Base-by-base conservation (phyloP, 2,113 vertebrate genomes). In the Phoxinus phoxinus region DNA sequence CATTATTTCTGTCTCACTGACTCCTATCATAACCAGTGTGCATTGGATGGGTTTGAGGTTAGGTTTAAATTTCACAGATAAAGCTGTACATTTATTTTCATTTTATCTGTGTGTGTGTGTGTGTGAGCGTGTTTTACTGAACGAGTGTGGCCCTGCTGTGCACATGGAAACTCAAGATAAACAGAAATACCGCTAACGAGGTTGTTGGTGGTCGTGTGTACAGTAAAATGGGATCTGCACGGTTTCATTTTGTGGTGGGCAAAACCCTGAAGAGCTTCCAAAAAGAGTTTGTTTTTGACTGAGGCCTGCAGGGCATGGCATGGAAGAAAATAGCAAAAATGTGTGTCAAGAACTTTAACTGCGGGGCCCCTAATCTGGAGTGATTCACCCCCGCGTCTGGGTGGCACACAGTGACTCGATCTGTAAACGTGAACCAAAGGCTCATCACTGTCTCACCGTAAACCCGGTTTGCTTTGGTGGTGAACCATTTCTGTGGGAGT, bases 141-240 rank as follows among this genome's bases (percentile, higher is more conserved):
- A 56, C 23, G 61, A 78, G 78, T 5, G 25, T 9, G 35, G 80
- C 84, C 69, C 56, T 37, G 87, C 81, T 67, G 78, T 85, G 81
- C 32, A 37, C 84, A 84, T 89, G 88, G 90, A 89, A 89, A 89
- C 88, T 86, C 37, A 63, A 82, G 86, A 86, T 80, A 87, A 89
- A 89, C 87, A 87, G 82, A 85, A 89, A 89, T 82, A 89, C 86
- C 65, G 61, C 74, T 88, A 89, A 87, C 79, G 59, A 85, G 74
- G 86, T 90, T 87, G 90, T 87, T 89, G 90, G 88, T 89, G 88
- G 87, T 90, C 78, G 81, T 74, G 78, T 84, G 72, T 87, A 89
- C 61, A 84, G 84, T 87, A 87, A 88, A 89, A 84, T 73, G 61
- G 23, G 77, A 86, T 86, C 85, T 25, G 53, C 63, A n/a, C 35